Conservation (phyloP, 2,113 vertebrate genomes). For the Holacanthus passer region DNA sequence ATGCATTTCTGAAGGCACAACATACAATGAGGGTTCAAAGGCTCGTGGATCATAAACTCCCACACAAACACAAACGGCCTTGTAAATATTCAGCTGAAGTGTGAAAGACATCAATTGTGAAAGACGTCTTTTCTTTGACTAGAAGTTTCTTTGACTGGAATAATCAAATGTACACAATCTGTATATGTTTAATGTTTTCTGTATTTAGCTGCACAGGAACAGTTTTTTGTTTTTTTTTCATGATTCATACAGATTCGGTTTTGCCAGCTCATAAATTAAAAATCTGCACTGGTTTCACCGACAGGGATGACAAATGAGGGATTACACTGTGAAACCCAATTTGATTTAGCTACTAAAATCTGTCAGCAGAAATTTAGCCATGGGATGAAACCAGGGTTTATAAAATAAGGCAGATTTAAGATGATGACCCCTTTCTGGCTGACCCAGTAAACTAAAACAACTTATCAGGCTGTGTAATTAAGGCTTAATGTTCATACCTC, state of each 20-base stretch:
- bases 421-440: slow-evolving; percentile 40
- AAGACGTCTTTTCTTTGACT: background rate
- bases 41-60: background rate
- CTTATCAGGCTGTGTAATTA: slow-evolving; percentile 48
- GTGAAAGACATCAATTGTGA: background rate
- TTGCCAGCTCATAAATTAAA: slow-evolving; percentile 3
- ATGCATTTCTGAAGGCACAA: background rate
- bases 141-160: background rate
- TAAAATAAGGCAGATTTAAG: slow-evolving; percentile 41
- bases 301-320: slow-evolving; percentile 23
- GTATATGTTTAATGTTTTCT: background rate
- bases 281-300: slow-evolving; percentile 1
- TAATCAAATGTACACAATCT: background rate
- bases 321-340: slow-evolving; percentile 32
- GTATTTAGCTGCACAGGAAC: background rate
- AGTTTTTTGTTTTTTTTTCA: background rate
- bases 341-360: slow-evolving; percentile 22
- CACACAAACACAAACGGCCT: slow-evolving; percentile 4
- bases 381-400: slow-evolving; percentile 30
- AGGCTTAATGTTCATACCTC: slow-evolving; percentile 48
- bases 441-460: slow-evolving; percentile 51
- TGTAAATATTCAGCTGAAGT: background rate
- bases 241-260: slow-evolving; percentile 33
- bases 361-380: slow-evolving; percentile 44
- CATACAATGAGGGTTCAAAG: background rate